Conservation (phyloP, 2,113 vertebrate genomes). For the Coracopsis vasa region DNA sequence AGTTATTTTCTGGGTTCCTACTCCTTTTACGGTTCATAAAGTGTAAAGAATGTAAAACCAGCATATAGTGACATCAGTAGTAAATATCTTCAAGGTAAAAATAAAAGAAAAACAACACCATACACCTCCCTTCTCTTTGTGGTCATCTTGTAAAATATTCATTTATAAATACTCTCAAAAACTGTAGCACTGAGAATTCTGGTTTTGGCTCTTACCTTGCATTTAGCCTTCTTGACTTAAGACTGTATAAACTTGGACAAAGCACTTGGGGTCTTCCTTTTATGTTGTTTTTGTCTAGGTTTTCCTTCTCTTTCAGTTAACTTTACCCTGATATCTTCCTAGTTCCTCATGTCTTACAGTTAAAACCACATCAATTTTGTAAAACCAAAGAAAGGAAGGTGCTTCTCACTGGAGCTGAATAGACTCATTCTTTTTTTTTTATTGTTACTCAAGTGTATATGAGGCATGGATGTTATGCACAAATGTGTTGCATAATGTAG, state of each 20-base stretch:
- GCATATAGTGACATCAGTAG: background rate
- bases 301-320: background rate
- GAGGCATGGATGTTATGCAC: fast-evolving
- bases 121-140: background rate
- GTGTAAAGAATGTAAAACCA: background rate
- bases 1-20: background rate
- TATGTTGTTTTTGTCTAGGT: background rate
- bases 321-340: background rate
- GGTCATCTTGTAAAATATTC: background rate
- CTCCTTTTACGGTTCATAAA: background rate
- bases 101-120: background rate
- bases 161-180: background rate
- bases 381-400: background rate
- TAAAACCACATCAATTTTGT: background rate
- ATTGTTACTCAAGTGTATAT: background rate
- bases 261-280: background rate
- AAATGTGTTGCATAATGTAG: background rate
- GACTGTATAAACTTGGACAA: background rate
- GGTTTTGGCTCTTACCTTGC: background rate
- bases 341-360: background rate
- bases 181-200: background rate
- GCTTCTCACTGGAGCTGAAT: background rate
- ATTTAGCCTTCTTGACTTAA: background rate
- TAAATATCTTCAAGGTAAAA: background rate
- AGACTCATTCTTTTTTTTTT: background rate